phyloP scores from a whole-genome alignment of 2,888 invertebrate species.

The Hirtodrosophila trivittata region DNA sequence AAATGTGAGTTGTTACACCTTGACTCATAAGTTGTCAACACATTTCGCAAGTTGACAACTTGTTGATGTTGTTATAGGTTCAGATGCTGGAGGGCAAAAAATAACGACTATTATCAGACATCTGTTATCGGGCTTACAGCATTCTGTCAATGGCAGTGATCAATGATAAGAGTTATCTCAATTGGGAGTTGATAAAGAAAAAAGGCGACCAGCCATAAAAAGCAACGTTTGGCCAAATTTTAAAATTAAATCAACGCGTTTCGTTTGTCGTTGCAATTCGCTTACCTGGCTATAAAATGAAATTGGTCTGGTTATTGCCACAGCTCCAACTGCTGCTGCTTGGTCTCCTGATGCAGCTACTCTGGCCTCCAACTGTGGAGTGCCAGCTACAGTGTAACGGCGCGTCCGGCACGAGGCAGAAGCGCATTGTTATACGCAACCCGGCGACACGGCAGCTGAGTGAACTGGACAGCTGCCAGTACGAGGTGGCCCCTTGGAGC shows the following conservation, averaged over 20 bases:
- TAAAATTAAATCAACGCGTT: conserved; percentile 47
- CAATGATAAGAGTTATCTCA: conserved; percentile 21
- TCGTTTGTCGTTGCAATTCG: conserved; percentile 8
- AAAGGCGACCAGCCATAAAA: conserved; percentile 43
- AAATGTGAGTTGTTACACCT: no score
- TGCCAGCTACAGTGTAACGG: conserved; percentile 74
- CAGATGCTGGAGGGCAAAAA: conserved; percentile 34
- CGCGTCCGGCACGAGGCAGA: conserved; percentile 58
- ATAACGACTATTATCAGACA: conserved; percentile 20
- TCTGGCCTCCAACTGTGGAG: conserved; percentile 1
- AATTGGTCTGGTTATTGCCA: conserved; percentile 20
- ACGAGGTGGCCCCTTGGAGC: conserved; percentile 73
- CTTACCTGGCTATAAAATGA: conserved; percentile 38
- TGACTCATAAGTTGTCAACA: conserved; percentile 25
- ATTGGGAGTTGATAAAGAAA: conserved; percentile 37
- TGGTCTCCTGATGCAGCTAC: conserved; percentile 15
- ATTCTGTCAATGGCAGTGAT: conserved; percentile 59
- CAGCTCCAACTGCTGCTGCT: conserved; percentile 21
- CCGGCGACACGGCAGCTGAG: conserved; percentile 53
- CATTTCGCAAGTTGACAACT: conserved; percentile 35
- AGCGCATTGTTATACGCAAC: conserved; percentile 78
- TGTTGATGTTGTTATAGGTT: conserved; percentile 27
- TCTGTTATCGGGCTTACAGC: conserved; percentile 40
- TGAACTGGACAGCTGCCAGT: conserved; percentile 64
- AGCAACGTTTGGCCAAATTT: conserved; percentile 21